These are phyloP conservation scores for Mayetiola destructor DNA, from an alignment of 2,888 invertebrate genomes.

Conservation along the genomic window DNA sequence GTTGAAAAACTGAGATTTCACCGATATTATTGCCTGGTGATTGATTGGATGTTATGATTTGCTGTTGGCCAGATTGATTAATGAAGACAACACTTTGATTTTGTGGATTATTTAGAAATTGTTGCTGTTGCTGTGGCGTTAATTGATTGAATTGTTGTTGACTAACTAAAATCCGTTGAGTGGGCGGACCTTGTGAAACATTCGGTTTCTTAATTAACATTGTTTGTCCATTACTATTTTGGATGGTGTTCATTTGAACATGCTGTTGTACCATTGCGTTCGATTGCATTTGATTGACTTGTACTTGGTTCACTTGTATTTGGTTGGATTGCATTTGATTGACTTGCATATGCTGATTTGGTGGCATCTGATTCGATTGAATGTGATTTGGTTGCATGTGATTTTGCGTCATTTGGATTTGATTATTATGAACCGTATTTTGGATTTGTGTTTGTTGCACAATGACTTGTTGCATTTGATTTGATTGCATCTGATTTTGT, in stretches of 20 bases:
- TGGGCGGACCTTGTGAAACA: no score
- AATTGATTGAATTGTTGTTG: constrained; percentile 26
- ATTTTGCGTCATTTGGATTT: not conserved
- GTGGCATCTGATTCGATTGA: not conserved
- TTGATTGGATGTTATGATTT: not conserved
- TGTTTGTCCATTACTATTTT: no score
- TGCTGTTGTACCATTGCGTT: not conserved
- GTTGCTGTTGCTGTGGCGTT: constrained; percentile 23
- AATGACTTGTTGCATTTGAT: not conserved
- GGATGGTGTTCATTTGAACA: constrained; percentile 12
- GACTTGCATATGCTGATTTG: no score
- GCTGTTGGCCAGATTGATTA: constrained; percentile 9
- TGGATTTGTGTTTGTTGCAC: constrained; percentile 28
- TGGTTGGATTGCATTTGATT: not conserved
- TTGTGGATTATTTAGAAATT: not conserved
- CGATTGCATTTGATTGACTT: no score
- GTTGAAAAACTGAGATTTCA: no score
- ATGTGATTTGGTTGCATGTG: no score
- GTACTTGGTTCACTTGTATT: not conserved
- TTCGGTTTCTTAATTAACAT: no score
- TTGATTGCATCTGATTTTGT: not conserved
- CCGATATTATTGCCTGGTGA: not conserved
- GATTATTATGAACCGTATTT: constrained; percentile 21
- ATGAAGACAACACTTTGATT: constrained; percentile 7
- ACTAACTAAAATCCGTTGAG: not conserved